phyloP scores from a whole-genome alignment of 2,113 vertebrate species.

The Cacatua alba region DNA sequence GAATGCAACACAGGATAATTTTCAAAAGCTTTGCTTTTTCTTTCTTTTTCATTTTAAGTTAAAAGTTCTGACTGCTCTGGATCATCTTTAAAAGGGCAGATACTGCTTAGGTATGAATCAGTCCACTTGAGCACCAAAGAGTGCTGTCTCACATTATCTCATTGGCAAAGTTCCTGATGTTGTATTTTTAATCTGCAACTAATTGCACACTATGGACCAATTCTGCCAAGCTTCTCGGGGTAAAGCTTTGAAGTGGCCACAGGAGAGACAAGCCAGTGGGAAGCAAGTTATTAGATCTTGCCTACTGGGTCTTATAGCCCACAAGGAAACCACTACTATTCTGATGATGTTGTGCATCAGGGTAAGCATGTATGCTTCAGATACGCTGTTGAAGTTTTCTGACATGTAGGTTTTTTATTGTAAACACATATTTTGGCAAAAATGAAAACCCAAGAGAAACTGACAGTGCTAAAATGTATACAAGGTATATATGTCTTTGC shows the following conservation, averaged over 20 bases:
- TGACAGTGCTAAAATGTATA: rapidly evolving
- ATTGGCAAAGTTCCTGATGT: neutral
- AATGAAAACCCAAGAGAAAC: neutral
- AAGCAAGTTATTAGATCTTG: neutral
- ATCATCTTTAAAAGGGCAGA: neutral
- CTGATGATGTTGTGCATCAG: too few relatives aligned
- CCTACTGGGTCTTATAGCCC: neutral
- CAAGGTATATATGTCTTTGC: neutral
- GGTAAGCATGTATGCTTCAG: neutral
- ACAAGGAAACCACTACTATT: neutral
- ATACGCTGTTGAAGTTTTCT: neutral
- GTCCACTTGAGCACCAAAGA: neutral
- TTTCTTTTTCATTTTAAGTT: neutral
- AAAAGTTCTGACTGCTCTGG: neutral
- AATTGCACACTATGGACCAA: neutral
- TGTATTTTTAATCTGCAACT: neutral
- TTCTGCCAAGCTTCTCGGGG: neutral
- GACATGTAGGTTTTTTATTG: neutral
- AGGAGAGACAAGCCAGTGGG: neutral
- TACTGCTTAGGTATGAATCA: neutral
- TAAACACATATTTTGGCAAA: neutral
- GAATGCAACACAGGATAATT: neutral
- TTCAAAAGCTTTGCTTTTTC: neutral
- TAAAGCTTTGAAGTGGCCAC: neutral
- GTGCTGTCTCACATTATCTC: neutral